Evolutionary conservation across 2,113 vertebrate genomes (phyloP).

Genomic region (Lonchura striata): DNA sequence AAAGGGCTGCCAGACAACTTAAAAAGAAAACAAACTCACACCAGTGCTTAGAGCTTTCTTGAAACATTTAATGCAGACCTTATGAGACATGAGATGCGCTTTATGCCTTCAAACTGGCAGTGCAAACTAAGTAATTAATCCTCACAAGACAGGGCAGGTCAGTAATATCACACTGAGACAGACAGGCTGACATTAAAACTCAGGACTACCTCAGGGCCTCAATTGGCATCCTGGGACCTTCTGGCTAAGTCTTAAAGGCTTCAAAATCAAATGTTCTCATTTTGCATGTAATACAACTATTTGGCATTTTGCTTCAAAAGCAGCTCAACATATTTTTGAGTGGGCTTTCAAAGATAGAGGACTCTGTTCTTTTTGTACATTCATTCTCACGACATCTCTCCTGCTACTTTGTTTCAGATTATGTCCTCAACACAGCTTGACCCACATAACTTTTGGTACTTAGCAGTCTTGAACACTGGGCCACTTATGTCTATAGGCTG

Average conservation of each 20-base stretch:
- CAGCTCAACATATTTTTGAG: neutral
- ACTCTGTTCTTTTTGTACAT: neutral
- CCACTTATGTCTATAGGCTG: neutral
- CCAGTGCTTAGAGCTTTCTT: neutral
- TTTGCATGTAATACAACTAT: neutral
- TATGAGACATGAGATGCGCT: neutral
- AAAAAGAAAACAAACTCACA: neutral
- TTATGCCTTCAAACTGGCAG: neutral
- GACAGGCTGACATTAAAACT: slow-evolving; percentile 23
- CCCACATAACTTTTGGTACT: neutral
- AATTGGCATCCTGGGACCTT: neutral
- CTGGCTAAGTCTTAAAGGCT: neutral
- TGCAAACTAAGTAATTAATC: slow-evolving; percentile 15
- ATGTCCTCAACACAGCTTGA: neutral
- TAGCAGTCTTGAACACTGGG: neutral
- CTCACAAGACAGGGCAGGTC: neutral
- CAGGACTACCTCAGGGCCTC: neutral
- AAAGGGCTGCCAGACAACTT: neutral
- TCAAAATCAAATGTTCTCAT: neutral
- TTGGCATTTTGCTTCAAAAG: neutral
- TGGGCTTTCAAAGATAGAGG: neutral
- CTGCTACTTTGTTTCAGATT: neutral
- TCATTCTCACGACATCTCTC: neutral
- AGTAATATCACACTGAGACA: neutral
- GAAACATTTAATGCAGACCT: neutral